Conservation (phyloP, 2,113 vertebrate genomes). For the Chionis minor region DNA sequence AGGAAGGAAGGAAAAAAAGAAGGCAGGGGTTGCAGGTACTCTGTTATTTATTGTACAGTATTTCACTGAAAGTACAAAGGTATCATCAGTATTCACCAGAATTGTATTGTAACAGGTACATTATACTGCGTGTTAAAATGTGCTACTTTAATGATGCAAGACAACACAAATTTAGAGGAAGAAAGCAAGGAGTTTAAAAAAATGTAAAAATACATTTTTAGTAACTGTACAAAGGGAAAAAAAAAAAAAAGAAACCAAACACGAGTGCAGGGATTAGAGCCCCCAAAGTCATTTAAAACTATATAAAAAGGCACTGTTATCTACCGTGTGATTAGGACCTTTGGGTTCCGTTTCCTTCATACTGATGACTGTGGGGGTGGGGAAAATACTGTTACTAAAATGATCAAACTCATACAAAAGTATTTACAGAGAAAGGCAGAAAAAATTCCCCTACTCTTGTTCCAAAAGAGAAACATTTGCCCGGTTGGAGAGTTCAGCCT, state of each 20-base stretch:
- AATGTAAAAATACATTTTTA: conserved; percentile 50
- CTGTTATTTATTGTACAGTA: conserved; percentile 80
- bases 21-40: conserved; percentile 58
- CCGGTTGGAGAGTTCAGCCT: background rate
- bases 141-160: conserved; percentile 13
- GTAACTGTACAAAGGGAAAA: conserved; percentile 60
- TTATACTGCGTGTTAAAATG: conserved; percentile 55
- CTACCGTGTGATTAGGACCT: conserved; percentile 52
- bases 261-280: conserved; percentile 34
- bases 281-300: conserved; percentile 54
- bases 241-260: background rate
- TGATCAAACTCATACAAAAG: conserved; percentile 62
- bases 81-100: conserved; percentile 76
- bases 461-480: conserved; percentile 64
- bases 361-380: conserved; percentile 63
- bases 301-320: conserved; percentile 63
- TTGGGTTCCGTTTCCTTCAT: conserved; percentile 78
- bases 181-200: conserved; percentile 36
- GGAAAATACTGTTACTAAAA: conserved; percentile 71
- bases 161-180: conserved; percentile 44
- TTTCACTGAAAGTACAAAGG: conserved; percentile 74
- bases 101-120: conserved; percentile 54
- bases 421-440: conserved; percentile 74
- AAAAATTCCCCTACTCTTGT: conserved; percentile 56
- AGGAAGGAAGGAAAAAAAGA: background rate